phyloP scores from a whole-genome alignment of 1,140 invertebrate species.

The Scaptomyza pallida region DNA sequence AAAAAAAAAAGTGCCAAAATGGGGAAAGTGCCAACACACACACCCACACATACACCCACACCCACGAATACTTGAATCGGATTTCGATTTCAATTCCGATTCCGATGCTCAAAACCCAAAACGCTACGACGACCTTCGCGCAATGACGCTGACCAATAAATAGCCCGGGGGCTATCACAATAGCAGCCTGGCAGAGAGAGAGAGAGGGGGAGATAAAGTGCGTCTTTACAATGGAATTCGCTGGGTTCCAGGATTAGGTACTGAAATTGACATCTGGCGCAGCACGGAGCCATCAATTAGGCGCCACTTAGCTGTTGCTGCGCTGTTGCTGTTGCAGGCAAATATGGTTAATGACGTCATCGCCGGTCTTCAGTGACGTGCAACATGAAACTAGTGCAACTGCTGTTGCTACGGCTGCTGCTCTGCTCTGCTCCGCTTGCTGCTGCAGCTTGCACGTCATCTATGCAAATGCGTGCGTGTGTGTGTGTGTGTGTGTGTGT shows the following conservation, averaged over 20 bases:
- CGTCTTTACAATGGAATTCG: background rate
- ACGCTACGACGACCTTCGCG: no score
- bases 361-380: slow-evolving; percentile 35
- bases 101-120: no score
- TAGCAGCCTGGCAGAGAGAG: no score
- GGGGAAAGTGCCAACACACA: no score
- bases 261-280: background rate
- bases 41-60: no score
- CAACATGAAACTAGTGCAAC: slow-evolving; percentile 51
- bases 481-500: slow-evolving; percentile 1
- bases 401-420: background rate
- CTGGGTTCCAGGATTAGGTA: background rate
- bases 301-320: slow-evolving; percentile 6
- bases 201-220: no score
- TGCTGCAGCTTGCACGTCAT: slow-evolving; percentile 26
- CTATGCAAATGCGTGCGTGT: slow-evolving; percentile 18
- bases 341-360: slow-evolving; percentile 38
- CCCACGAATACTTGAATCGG: no score
- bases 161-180: no score
- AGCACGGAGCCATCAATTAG: slow-evolving; percentile 15
- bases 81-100: no score
- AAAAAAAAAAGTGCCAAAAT: no score
- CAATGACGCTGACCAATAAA: no score
- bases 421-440: no score
- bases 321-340: slow-evolving; percentile 9